Evolutionary conservation across 2,888 invertebrate genomes (phyloP), one percentile per base, ranked within the genome.

Genomic region (Phorcus lineatus): DNA sequence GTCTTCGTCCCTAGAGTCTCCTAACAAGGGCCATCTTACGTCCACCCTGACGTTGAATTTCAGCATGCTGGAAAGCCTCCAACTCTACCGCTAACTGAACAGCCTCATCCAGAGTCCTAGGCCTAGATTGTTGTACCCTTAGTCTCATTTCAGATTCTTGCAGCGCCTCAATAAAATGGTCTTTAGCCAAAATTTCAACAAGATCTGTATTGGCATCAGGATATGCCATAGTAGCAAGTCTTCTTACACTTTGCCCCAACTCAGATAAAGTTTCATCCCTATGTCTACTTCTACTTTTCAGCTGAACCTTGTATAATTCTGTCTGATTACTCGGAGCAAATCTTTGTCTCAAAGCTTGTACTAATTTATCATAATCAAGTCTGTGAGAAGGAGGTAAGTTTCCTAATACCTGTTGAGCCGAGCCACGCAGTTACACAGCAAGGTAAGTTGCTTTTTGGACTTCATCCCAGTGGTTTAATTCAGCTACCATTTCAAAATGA

Each of bases 11-110:
- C 16, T 19, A 17, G 19, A 7, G 1, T 47, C 74, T 16, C 22
- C 22, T 47, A 22, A 31, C 31, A 24, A 1, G 16, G 16, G 36
- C 40, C 47, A 47, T 17, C 74, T 17, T 28, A 16, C 31, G 19
- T 40, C 52, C 1, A 24, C 22, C 24, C 54, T n/a, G 13, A 52
- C 22, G 24, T 76, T 16, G 62, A 19, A 24, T 47, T 11, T 47
- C 54, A 1, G 28, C 54, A n/a, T 24, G 24, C 36, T 53, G 24
- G 19, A 17, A 54, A 17, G 75, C 75, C 11, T 75, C 54, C 22
- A 76, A 76, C 31, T 76, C 28, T 22, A 76, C 53, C 11, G 76
- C 76, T 28, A 76, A 4, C n/a, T 76, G 54, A 24, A 76, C 16
- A 11, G 22, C 52, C 31, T 52, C 24, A 28, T 54, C 76, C 11